Conservation (phyloP, 1,140 invertebrate species). For the Dufourea novaeangliae region DNA sequence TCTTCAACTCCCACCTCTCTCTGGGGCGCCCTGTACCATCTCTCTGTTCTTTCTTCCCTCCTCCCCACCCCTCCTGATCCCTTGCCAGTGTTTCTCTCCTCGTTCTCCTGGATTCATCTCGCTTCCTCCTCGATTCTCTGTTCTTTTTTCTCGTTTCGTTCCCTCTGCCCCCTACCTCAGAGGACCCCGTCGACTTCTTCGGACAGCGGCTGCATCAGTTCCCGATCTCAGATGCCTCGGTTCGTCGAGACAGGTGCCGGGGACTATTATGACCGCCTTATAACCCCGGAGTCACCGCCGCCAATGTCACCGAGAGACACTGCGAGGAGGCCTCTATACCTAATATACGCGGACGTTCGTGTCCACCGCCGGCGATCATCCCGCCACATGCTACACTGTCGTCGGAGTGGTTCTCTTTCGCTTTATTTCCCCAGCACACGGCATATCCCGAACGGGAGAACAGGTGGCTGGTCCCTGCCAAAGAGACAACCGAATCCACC, state of each 20-base stretch:
- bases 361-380: constrained; percentile 30
- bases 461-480: constrained; percentile 62
- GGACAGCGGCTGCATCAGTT: constrained; percentile 63
- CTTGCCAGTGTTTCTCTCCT: constrained; percentile 16
- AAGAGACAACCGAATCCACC: constrained; percentile 58
- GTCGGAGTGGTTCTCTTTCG: constrained; percentile 63
- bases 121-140: constrained; percentile 24
- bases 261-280: constrained; percentile 69
- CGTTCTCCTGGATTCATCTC: constrained; percentile 8
- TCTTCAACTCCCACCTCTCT: constrained; percentile 32
- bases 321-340: background rate
- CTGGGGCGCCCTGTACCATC: constrained; percentile 10
- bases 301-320: constrained; percentile 41
- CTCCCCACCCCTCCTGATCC: background rate
- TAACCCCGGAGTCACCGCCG: constrained; percentile 57
- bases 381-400: constrained; percentile 66
- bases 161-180: background rate
- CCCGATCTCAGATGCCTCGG: constrained; percentile 63
- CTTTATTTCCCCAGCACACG: constrained; percentile 67
- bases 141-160: constrained; percentile 30
- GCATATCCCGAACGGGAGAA: constrained; percentile 60
- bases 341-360: constrained; percentile 16
- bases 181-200: constrained; percentile 47
- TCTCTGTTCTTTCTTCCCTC: background rate
- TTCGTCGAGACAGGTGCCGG: constrained; percentile 67